Conservation (phyloP, 2,797 vertebrate genomes). For the Argyrosomus regius region DNA sequence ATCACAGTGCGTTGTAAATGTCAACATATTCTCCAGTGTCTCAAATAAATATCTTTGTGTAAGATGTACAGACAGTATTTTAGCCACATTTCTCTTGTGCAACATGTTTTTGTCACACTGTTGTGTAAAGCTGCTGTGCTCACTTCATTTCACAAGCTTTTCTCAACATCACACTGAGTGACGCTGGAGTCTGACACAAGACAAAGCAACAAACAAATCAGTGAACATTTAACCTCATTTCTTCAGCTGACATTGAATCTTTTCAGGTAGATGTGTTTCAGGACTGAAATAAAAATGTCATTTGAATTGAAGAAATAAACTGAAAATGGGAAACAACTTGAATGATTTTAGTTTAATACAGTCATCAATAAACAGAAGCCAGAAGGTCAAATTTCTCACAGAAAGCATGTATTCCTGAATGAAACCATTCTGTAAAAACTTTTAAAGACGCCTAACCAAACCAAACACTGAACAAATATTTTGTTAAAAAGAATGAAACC, state of each 20-base stretch:
- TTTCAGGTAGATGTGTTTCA: not conserved
- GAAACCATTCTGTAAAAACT: not conserved
- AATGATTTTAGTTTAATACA: too few relatives aligned
- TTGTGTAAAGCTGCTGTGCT: slow-evolving; percentile 24
- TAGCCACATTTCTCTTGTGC: not conserved
- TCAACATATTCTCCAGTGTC: not conserved
- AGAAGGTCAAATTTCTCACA: not conserved
- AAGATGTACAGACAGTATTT: not conserved
- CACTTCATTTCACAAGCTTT: not conserved
- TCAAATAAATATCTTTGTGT: slow-evolving; percentile 5
- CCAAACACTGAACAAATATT: not conserved
- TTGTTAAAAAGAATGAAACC: not conserved
- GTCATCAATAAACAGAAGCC: not conserved
- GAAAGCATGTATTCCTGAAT: not conserved
- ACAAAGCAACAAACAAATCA: not conserved
- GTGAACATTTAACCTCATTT: not conserved
- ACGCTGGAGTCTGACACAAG: not conserved
- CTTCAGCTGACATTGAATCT: not conserved
- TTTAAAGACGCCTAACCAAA: not conserved
- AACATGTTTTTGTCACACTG: not conserved
- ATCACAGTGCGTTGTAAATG: not conserved
- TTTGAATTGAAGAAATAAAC: not conserved
- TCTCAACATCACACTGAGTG: not conserved
- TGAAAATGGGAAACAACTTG: not conserved
- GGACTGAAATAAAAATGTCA: not conserved